Conservation (phyloP, 2,888 invertebrate species). For the Megalurothrips usitatus region DNA sequence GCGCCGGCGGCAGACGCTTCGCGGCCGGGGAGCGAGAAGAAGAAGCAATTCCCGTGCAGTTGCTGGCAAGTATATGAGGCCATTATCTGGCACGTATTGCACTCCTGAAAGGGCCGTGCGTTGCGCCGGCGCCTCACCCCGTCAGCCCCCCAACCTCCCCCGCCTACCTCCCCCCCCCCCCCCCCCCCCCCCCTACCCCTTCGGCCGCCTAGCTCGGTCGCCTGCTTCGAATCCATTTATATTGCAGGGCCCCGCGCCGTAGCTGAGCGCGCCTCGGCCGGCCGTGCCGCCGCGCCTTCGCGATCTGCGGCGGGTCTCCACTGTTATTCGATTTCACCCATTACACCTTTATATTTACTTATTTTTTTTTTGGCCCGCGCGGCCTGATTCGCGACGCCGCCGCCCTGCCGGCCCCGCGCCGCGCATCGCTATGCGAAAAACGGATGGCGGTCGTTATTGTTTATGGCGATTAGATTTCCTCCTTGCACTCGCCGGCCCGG, state of each 20-base stretch:
- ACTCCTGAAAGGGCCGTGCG: neutral
- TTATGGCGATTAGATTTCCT: constrained; percentile 14
- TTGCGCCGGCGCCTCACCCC: neutral
- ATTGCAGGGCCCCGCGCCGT: constrained; percentile 1
- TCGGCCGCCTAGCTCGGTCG: neutral
- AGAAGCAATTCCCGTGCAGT: constrained; percentile 20
- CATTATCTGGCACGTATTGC: constrained; percentile 20
- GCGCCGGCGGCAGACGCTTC: neutral
- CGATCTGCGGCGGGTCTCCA: constrained; percentile 25
- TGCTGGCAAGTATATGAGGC: constrained; percentile 22
- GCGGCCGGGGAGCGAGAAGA: neutral
- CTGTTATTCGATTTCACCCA: constrained; percentile 22
- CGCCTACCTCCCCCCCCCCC: too few species aligned
- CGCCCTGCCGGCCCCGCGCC: neutral
- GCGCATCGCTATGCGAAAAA: neutral
- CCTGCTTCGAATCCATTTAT: constrained; percentile 26
- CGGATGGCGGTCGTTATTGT: constrained; percentile 16
- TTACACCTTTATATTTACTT: constrained; percentile 8
- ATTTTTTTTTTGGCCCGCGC: neutral
- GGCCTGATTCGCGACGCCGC: neutral
- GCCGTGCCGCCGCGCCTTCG: neutral
- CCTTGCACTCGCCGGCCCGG: neutral
- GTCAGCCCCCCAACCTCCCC: neutral
- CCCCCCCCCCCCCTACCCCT: neutral
- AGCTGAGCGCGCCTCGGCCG: neutral